Conservation (phyloP, 2,888 invertebrate species). For the Cheilosia scutellata region DNA sequence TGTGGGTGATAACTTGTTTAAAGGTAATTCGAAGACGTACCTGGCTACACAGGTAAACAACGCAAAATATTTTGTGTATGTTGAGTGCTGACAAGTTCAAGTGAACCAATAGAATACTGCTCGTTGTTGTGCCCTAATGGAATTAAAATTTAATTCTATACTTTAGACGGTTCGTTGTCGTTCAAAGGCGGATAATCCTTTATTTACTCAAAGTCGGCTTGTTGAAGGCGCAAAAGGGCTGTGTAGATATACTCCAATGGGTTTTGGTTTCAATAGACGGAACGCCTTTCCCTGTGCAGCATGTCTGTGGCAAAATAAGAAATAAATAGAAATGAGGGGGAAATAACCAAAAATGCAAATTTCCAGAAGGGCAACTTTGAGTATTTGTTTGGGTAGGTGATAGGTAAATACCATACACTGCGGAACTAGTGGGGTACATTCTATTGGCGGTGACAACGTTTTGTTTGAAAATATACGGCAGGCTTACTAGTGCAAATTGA, state of each 20-base stretch:
- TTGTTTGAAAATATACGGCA: not conserved
- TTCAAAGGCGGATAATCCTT: constrained; percentile 56
- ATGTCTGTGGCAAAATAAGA: constrained; percentile 12
- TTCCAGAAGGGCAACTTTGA: constrained; percentile 12
- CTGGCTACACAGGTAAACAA: not conserved
- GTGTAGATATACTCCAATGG: not conserved
- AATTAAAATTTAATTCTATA: constrained; percentile 69
- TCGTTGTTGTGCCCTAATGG: constrained; percentile 51
- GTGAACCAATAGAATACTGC: constrained; percentile 15
- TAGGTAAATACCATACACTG: constrained; percentile 16
- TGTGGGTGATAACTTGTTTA: constrained; percentile 35
- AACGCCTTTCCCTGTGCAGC: not conserved
- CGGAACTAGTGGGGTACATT: not conserved
- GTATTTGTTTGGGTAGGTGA: not conserved
- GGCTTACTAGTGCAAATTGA: not conserved
- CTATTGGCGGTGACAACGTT: constrained; percentile 1
- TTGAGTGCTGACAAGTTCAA: constrained; percentile 29
- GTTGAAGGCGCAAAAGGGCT: not conserved
- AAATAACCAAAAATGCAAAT: constrained; percentile 27
- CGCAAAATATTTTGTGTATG: not conserved
- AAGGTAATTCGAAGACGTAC: constrained; percentile 19
- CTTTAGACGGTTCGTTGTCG: constrained; percentile 35
- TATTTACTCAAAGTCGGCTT: constrained; percentile 13
- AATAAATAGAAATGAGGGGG: not conserved
- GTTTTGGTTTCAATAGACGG: constrained; percentile 33